Conservation (phyloP, 2,888 invertebrate genomes). For the Andrena fulva region DNA sequence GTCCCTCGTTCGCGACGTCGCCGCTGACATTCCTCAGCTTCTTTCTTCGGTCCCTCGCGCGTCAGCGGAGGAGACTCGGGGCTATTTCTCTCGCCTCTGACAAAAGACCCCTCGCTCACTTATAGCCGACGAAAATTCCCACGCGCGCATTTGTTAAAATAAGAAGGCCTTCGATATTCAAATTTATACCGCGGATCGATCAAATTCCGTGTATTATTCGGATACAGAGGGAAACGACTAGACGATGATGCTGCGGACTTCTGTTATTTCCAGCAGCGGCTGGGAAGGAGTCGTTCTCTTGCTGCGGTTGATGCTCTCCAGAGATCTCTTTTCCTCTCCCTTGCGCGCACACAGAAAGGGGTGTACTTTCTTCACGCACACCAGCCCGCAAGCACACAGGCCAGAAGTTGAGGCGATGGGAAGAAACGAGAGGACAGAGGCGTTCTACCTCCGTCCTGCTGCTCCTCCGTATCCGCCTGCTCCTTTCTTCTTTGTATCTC, state of each 20-base stretch:
- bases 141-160: background rate
- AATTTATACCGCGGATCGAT: constrained; percentile 4
- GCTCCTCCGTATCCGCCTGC: constrained; percentile 27
- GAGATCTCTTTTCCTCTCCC: constrained; percentile 9
- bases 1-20: constrained; percentile 12
- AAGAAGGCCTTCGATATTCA: no score
- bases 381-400: constrained; percentile 23
- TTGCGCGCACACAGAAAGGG: background rate
- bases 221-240: background rate
- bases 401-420: constrained; percentile 43
- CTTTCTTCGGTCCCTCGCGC: constrained; percentile 3
- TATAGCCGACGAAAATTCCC: constrained; percentile 29
- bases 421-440: constrained; percentile 23
- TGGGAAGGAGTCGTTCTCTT: constrained; percentile 23
- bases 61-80: background rate
- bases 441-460: constrained; percentile 11
- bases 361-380: constrained; percentile 3
- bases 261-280: constrained; percentile 19
- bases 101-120: constrained; percentile 8
- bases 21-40: constrained; percentile 24
- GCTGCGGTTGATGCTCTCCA: constrained; percentile 41
- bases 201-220: constrained; percentile 13
- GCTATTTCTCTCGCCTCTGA: constrained; percentile 21
- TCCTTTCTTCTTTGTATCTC: constrained; percentile 39
- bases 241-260: background rate